These are phyloP conservation scores for Enteromius mattozi DNA, from an alignment of 2,797 vertebrate species.

Conservation along the genomic window DNA sequence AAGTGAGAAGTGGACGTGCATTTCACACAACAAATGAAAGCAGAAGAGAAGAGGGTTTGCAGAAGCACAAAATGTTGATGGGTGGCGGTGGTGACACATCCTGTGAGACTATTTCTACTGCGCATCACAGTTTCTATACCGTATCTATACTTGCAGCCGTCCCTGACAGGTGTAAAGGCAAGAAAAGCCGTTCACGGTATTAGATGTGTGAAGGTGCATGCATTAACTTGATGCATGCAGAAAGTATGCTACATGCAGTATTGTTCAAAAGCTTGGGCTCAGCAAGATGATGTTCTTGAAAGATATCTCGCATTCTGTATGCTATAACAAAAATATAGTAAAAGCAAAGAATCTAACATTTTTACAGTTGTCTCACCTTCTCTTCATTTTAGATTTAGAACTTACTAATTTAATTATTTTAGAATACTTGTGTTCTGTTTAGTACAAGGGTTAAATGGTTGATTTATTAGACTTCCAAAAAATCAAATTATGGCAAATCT, in stretches of 20 bases:
- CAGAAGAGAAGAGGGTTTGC: conserved; percentile 32
- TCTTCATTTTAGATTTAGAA: neutral
- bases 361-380: neutral
- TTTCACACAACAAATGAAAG: conserved; percentile 37
- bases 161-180: neutral
- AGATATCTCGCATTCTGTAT: neutral
- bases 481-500: neutral
- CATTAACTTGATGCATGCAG: neutral
- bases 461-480: conserved; percentile 1
- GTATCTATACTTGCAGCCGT: neutral
- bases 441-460: neutral
- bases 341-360: neutral
- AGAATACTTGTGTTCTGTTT: neutral
- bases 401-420: neutral
- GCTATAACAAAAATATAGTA: neutral
- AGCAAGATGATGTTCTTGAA: neutral
- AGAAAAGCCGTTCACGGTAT: neutral
- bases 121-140: neutral
- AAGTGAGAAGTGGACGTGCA: neutral
- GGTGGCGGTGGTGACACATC: conserved; percentile 2
- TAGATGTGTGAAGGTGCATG: conserved; percentile 6
- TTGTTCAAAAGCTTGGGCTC: neutral
- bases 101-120: neutral
- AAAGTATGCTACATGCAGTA: neutral
- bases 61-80: neutral